Evolutionary conservation across 2,888 invertebrate genomes (phyloP), one percentile per base, ranked within the genome.

Genomic region (Mamestra brassicae): DNA sequence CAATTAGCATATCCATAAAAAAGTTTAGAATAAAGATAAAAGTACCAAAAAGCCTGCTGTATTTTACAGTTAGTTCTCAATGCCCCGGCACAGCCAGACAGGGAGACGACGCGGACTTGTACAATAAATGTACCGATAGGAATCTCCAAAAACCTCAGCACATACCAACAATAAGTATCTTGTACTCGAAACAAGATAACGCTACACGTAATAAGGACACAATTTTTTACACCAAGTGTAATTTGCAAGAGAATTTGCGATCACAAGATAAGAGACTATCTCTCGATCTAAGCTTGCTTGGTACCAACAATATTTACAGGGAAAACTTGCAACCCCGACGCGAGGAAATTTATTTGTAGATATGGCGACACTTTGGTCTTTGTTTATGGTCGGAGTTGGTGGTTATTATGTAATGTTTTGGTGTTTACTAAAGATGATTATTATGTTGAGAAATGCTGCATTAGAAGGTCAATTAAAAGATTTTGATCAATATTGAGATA

Each of bases 231-330:
- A 85, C 58, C 74, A 75, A 69, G 58, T 34, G 62, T 80, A 78
- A 81, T 84, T 81, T 84, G 82, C 77, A 61, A 73, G 74, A 75
- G 42, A 74, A 76, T 64, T 75, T 68, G 70, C 17, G 82, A 85
- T 85, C 54, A 64, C 63, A 66, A 65, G 82, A 84, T 81, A 84
- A 26, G 7, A 4, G 6, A 38, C n/a, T 74, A 84, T 85, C 84
- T 78, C n/a, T 54, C 11, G 65, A 85, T 84, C 86, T 64, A n/a
- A 72, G 42, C 62, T 58, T 38, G n/a, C 42, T 26, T 62, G 15
- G 52, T 69, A 78, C 70, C 45, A 61, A 75, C 81, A 84, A 78
- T 80, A 71, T 65, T 47, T 76, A 60, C 47, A 47, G 15, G 72
- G 68, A 75, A 74, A 74, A 86, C 54, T 75, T 76, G 69, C 64